Evolutionary conservation across 2,113 vertebrate species (phyloP).

Genomic region (Heterochromis multidens): DNA sequence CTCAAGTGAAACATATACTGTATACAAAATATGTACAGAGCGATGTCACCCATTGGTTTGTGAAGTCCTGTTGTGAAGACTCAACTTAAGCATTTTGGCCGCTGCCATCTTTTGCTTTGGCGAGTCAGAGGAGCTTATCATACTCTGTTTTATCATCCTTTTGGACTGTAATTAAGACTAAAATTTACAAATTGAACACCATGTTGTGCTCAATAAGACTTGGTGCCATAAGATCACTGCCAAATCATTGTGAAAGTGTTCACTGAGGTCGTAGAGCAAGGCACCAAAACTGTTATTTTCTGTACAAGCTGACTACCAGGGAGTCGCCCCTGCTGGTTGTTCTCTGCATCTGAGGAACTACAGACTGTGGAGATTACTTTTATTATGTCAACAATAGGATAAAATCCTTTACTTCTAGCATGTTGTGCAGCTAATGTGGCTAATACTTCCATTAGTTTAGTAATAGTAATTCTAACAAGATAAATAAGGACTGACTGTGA

Average conservation of each 20-base stretch:
- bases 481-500: not conserved
- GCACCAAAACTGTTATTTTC: not conserved
- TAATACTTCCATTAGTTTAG: not conserved
- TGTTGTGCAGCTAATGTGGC: not conserved
- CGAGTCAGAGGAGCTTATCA: not conserved
- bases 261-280: not conserved
- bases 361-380: not conserved
- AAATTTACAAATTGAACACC: not conserved
- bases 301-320: not conserved
- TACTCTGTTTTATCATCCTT: not conserved
- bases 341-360: not conserved
- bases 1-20: not conserved
- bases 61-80: too few relatives aligned
- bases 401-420: too few relatives aligned
- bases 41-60: not conserved
- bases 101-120: not conserved
- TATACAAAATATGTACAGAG: not conserved
- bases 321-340: not conserved
- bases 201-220: not conserved
- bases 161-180: not conserved
- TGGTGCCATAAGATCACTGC: not conserved
- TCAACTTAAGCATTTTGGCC: not conserved
- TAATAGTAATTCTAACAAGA: not conserved
- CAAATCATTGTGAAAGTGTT: not conserved
- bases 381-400: not conserved